Evolutionary conservation across 1,140 invertebrate genomes (phyloP).

Genomic region (Eufriesea mexicana): DNA sequence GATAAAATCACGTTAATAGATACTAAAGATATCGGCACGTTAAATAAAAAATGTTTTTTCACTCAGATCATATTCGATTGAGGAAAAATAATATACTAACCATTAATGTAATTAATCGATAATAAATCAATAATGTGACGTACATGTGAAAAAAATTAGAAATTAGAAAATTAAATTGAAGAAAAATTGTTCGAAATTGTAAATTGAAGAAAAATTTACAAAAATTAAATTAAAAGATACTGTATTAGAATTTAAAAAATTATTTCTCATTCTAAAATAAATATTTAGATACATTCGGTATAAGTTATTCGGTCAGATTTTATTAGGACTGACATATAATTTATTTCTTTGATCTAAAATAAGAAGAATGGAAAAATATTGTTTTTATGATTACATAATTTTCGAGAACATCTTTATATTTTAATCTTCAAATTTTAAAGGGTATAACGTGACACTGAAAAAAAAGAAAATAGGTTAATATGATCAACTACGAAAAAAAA

Average conservation of each 20-base stretch:
- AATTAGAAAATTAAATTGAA: background rate
- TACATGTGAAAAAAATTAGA: background rate
- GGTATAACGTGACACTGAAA: background rate
- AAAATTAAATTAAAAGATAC: background rate
- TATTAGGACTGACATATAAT: background rate
- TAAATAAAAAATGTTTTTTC: background rate
- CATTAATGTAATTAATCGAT: background rate
- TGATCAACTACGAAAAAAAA: conserved; percentile 34
- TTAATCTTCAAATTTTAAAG: background rate
- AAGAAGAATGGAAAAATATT: background rate
- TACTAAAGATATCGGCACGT: background rate
- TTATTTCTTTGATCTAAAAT: background rate
- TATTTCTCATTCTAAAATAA: background rate
- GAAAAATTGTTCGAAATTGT: background rate
- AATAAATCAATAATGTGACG: background rate
- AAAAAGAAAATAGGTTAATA: conserved; percentile 35
- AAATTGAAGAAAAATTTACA: background rate
- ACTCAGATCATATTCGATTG: background rate
- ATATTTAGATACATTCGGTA: background rate
- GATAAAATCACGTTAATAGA: background rate
- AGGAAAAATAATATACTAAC: background rate
- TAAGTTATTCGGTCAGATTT: background rate
- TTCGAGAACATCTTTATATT: background rate
- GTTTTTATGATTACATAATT: background rate
- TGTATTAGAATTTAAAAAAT: background rate